Evolutionary conservation across 2,113 vertebrate genomes (phyloP), one percentile per base, ranked within the genome.

Genomic region (Colinus virginianus): DNA sequence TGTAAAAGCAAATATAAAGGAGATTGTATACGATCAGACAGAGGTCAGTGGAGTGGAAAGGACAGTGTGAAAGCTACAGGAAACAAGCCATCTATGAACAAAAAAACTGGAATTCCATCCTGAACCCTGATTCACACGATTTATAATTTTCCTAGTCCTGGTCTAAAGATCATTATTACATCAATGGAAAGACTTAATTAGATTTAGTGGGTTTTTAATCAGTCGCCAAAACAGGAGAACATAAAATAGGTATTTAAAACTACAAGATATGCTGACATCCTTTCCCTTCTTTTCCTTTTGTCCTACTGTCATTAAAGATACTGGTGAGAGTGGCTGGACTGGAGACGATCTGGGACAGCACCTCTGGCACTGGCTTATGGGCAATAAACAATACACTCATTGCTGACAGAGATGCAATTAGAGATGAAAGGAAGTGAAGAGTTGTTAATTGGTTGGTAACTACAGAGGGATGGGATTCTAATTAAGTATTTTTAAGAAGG

Each of bases 1-100:
- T 34, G 71, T 67, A 92, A 86, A 34, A 95, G 58, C 43, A 79
- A 72, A 80, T 89, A 87, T 48, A 81, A 77, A 62, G 36, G 71
- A 90, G 94, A 87, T 59, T 69, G 82, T 93, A 88, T 56, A 77
- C 3, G 22, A 94, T 95, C 95, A 96, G 94, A 88, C 90, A 93
- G 91, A 96, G 90, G 90, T 84, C 93, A 91, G 58, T 91, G 51
- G 8, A 94, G 90, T 95, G 93, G 90, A 96, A 95, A 96, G 95
- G 90, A 94, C 94, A 95, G 91, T 88, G 79, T 94, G 91, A 91
- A 94, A 88, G 87, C 93, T 90, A 86, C 90, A 96, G 91, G 93
- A 96, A 96, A 96, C 94, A 83, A 94, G 62, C 40, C 77, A 95
- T 93, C 68, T 84, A 58, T 92, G 83, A 87, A 95, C 70, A 90